phyloP scores from a whole-genome alignment of 2,113 vertebrate genomes.

The Dipodomys spectabilis region DNA sequence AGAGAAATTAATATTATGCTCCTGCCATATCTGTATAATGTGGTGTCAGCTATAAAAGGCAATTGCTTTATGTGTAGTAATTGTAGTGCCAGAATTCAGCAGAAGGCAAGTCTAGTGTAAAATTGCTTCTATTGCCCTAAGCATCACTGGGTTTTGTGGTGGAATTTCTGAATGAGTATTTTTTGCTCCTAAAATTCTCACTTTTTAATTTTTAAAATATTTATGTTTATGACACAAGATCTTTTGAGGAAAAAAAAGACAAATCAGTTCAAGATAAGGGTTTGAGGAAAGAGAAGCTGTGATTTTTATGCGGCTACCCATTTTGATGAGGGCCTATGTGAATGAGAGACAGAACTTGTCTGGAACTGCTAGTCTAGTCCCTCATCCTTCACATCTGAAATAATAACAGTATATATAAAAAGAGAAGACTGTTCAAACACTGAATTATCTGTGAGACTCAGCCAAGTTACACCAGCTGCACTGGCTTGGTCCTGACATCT shows the following conservation, averaged over 20 bases:
- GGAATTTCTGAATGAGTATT: conserved; percentile 59
- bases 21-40: not conserved
- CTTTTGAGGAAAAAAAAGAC: not conserved
- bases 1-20: conserved; percentile 66
- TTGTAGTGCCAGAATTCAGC: conserved; percentile 46
- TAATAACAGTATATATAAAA: conserved; percentile 62
- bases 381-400: conserved; percentile 67
- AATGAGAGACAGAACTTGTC: not conserved
- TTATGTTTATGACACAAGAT: not conserved
- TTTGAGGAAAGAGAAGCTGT: not conserved
- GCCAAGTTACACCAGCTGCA: conserved; percentile 84
- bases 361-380: not conserved
- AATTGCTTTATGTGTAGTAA: conserved; percentile 60
- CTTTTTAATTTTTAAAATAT: conserved; percentile 38
- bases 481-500: conserved; percentile 84
- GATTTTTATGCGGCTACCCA: not conserved
- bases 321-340: not conserved
- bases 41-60: conserved; percentile 57
- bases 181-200: not conserved
- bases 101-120: conserved; percentile 39
- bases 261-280: not conserved
- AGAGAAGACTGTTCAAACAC: conserved; percentile 69
- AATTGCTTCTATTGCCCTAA: conserved; percentile 47
- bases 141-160: conserved; percentile 32
- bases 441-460: conserved; percentile 78